These are phyloP conservation scores for Neopipo cinnamomea DNA, from an alignment of 2,113 vertebrate genomes.

Conservation along the genomic window DNA sequence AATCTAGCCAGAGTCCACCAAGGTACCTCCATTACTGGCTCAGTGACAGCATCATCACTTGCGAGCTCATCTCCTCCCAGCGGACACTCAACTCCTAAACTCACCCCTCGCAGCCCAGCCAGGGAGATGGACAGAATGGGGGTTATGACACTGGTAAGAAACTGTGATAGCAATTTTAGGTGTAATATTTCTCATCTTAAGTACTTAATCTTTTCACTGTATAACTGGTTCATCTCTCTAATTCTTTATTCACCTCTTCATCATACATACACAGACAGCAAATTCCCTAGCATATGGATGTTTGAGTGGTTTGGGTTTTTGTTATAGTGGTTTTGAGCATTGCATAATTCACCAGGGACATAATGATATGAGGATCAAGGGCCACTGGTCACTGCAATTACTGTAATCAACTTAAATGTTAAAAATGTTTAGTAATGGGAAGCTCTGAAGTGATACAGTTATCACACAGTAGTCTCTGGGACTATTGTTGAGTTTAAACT, in stretches of 20 bases:
- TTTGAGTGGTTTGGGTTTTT: neutral
- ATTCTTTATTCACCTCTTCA: neutral
- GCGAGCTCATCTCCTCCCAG: slow-evolving; percentile 97
- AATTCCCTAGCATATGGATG: neutral
- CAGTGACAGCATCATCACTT: slow-evolving; percentile 93
- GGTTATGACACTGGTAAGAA: slow-evolving; percentile 92
- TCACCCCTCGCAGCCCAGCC: slow-evolving; percentile 91
- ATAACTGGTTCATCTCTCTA: neutral
- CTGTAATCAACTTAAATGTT: neutral
- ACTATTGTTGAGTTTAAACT: neutral
- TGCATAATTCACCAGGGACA: neutral
- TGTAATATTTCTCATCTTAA: neutral
- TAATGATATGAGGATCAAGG: neutral
- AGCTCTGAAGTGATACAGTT: neutral
- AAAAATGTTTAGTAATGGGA: neutral
- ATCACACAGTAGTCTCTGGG: neutral
- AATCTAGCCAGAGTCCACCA: slow-evolving; percentile 92
- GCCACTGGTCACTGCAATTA: neutral
- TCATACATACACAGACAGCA: neutral
- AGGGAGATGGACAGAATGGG: slow-evolving; percentile 98
- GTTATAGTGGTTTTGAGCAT: neutral
- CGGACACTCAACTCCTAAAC: slow-evolving; percentile 94
- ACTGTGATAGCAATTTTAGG: neutral
- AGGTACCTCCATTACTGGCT: slow-evolving; percentile 92
- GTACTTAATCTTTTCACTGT: neutral